A percentile compares a stretch with the other conserved stretches of the same genome.
Conservation (phyloP, 2,888 invertebrate species). For the Thyatira batis region DNA sequence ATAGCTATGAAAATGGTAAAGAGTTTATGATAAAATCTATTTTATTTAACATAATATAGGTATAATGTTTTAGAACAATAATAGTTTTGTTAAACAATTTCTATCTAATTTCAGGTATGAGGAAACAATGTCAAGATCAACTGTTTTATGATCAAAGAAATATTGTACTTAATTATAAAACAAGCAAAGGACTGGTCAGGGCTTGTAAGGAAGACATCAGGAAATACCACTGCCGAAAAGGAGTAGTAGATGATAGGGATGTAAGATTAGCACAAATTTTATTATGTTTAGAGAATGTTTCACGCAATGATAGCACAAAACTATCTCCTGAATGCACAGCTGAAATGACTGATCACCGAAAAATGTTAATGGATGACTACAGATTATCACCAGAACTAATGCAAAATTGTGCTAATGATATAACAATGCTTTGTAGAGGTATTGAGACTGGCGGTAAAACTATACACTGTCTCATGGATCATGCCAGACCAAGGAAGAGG, state of each 20-base stretch:
- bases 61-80: background rate
- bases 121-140: constrained; percentile 89
- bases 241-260: constrained; percentile 90
- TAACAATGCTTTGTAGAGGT: constrained; percentile 87
- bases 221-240: constrained; percentile 91
- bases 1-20: constrained; percentile 87
- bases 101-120: constrained; percentile 70
- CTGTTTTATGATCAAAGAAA: constrained; percentile 92
- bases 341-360: constrained; percentile 95
- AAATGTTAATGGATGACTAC: constrained; percentile 96
- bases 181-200: constrained; percentile 93
- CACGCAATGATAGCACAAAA: constrained; percentile 87
- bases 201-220: constrained; percentile 96
- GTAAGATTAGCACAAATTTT: constrained; percentile 94
- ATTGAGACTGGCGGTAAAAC: constrained; percentile 93
- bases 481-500: constrained; percentile 86
- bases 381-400: constrained; percentile 96
- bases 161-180: constrained; percentile 94
- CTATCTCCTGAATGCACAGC: constrained; percentile 90
- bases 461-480: constrained; percentile 97
- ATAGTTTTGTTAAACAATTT: constrained; percentile 3
- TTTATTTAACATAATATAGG: too few species aligned
- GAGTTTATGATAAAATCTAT: background rate
- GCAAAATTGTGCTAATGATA: constrained; percentile 92
- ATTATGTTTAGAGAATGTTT: constrained; percentile 93